Base-by-base conservation (phyloP, 1,140 invertebrate genomes). In the Drosophila pallidifrons region DNA sequence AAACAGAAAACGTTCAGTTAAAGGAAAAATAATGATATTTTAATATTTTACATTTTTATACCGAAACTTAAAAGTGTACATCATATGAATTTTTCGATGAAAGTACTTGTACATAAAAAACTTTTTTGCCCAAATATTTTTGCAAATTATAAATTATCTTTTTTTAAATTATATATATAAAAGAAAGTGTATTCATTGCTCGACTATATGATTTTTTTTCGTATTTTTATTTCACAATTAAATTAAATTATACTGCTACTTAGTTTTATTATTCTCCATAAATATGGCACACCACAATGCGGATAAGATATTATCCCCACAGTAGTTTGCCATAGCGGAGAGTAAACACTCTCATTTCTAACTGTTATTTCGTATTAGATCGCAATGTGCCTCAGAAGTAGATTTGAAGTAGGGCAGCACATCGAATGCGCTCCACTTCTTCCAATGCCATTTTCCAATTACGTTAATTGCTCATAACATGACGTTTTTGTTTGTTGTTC, bases 391-490 rank as follows among this genome's bases (percentile, higher is more conserved):
- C 69, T 30, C n/a, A 15, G 20, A 20, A 57, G 64, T 16, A 25
- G 13, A 46, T 59, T 52, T 16, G 55, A 79, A 72, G 43, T 77
- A 49, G 82, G 41, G 72, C 76, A 82, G 65, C 55, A 77, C 58
- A 68, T 58, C 49, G n/a, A 54, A 45, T 16, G 43, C 65, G 77
- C 67, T 79, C 70, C 55, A 79, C 60, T 82, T 87, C 61, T 49
- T 46, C 43, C 73, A 80, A 69, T 77, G 83, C 79, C 73, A 65
- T 80, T 87, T 87, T 87, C 80, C 80, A 87, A 87, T 87, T 83
- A 87, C 83, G 83, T 83, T 82, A 88, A 88, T 87, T 83, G 83
- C 74, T 83, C 83, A 80, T 88, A 87, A 88, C 77, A 82, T 73
- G 80, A 83, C 83, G 61, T 61, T 87, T 87, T 80, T 87, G 80